Conservation (phyloP, 2,888 invertebrate genomes). For the Agonopterix alstromeriana region DNA sequence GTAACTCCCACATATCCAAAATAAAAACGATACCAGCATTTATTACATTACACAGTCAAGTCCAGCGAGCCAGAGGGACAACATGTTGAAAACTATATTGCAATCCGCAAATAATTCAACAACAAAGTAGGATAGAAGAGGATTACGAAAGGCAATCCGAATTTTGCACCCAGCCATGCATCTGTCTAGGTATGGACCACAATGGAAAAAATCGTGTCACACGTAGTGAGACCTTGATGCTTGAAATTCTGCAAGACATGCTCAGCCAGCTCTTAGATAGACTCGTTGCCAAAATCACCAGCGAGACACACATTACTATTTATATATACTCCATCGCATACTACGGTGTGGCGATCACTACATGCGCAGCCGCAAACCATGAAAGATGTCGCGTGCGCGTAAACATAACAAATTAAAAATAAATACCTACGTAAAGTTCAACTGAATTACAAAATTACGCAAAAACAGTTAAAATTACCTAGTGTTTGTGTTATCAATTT, state of each 20-base stretch:
- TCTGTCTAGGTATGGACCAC: too few relatives aligned
- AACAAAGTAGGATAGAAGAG: too few relatives aligned
- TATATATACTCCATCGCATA: slow-evolving; percentile 33
- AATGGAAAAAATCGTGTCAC: too few relatives aligned
- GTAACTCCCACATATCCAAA: too few relatives aligned
- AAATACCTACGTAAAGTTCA: slow-evolving; percentile 25
- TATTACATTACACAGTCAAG: too few relatives aligned
- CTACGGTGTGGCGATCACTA: slow-evolving; percentile 30
- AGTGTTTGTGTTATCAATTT: slow-evolving; percentile 6
- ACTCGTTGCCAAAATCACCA: slow-evolving; percentile 19
- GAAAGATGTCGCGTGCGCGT: slow-evolving; percentile 43
- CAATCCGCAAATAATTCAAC: too few relatives aligned
- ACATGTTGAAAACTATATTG: too few relatives aligned
- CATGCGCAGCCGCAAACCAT: slow-evolving; percentile 27
- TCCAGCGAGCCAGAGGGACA: too few relatives aligned
- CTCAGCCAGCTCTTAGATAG: slow-evolving; percentile 8
- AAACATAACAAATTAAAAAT: slow-evolving; percentile 28
- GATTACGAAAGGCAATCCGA: too few relatives aligned
- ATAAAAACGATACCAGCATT: too few relatives aligned
- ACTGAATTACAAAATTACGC: slow-evolving; percentile 1
- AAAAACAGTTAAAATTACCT: slow-evolving; percentile 7
- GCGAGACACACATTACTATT: slow-evolving; percentile 22
- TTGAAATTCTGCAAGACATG: slow-evolving; percentile 12
- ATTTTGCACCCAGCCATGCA: too few relatives aligned
- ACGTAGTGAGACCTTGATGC: neutral